Evolutionary conservation across 2,888 invertebrate genomes (phyloP).

Genomic region (Gortyna flavago): DNA sequence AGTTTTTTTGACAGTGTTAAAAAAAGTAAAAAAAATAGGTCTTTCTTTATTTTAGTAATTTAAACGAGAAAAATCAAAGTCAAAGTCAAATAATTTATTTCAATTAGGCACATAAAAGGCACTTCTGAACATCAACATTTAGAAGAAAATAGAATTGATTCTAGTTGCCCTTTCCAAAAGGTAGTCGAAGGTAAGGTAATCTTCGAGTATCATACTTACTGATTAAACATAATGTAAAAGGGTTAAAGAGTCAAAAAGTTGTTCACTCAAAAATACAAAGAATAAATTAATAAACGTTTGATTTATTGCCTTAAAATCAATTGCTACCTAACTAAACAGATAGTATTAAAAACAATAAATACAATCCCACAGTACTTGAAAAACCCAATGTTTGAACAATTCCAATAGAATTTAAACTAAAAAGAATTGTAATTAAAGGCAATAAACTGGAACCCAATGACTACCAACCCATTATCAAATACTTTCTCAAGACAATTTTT

Average conservation of each 20-base stretch:
- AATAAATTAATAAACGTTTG: background rate
- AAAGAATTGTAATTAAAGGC: slow-evolving; percentile 58
- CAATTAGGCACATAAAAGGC: background rate
- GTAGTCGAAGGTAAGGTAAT: too few species aligned
- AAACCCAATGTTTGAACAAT: slow-evolving; percentile 41
- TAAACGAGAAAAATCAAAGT: too few species aligned
- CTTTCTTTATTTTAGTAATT: background rate
- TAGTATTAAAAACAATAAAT: slow-evolving; percentile 24
- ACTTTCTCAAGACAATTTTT: slow-evolving; percentile 70
- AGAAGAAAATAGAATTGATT: too few species aligned
- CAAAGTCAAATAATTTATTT: background rate
- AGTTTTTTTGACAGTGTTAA: slow-evolving; percentile 20
- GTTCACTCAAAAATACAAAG: background rate
- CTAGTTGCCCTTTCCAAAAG: too few species aligned
- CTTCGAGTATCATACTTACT: background rate
- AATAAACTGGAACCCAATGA: slow-evolving; percentile 55
- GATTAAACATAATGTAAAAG: too few species aligned
- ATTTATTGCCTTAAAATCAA: slow-evolving; percentile 8
- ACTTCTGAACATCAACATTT: too few species aligned
- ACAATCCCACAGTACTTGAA: slow-evolving; percentile 51
- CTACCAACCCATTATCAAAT: slow-evolving; percentile 65
- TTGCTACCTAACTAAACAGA: slow-evolving; percentile 6
- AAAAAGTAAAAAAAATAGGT: background rate
- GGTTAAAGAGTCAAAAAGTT: background rate
- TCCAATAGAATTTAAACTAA: slow-evolving; percentile 54